These are phyloP conservation scores for Hycleus phaleratus DNA, from an alignment of 1,140 invertebrate genomes.

Conservation along the genomic window DNA sequence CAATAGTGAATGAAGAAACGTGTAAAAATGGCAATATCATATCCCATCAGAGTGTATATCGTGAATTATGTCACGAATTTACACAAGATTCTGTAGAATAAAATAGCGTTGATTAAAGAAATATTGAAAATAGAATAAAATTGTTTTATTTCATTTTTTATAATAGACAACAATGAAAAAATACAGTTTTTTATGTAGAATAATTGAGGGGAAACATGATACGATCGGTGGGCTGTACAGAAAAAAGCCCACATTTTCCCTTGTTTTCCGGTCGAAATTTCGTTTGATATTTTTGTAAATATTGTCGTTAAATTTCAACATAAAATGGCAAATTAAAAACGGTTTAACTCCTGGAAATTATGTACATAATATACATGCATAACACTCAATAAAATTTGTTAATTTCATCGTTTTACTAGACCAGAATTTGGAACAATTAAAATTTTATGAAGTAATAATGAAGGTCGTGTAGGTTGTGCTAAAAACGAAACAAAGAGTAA, in stretches of 20 bases:
- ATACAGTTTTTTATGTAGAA: background rate
- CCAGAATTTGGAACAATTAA: too few relatives aligned
- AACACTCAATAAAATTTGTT: too few relatives aligned
- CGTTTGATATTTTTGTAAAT: too few relatives aligned
- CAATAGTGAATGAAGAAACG: slow-evolving; percentile 33
- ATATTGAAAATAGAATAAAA: slow-evolving; percentile 32
- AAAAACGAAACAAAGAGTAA: too few relatives aligned
- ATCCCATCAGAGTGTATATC: slow-evolving; percentile 35
- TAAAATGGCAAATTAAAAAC: too few relatives aligned
- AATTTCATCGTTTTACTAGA: too few relatives aligned
- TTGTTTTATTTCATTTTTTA: background rate
- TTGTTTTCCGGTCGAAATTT: too few relatives aligned
- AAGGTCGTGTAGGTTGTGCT: too few relatives aligned
- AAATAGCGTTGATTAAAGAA: slow-evolving; percentile 40
- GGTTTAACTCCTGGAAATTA: too few relatives aligned
- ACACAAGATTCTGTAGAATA: slow-evolving; percentile 37
- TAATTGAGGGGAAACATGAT: background rate
- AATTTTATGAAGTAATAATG: too few relatives aligned
- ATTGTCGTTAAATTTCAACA: too few relatives aligned
- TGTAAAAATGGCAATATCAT: slow-evolving; percentile 41
- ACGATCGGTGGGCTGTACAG: slow-evolving; percentile 4
- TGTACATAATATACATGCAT: too few relatives aligned
- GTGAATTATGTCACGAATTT: slow-evolving; percentile 27
- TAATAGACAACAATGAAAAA: background rate
- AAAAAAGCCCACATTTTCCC: slow-evolving; percentile 3